Evolutionary conservation across 2,113 vertebrate genomes (phyloP).

Genomic region (Aplodontia rufa): DNA sequence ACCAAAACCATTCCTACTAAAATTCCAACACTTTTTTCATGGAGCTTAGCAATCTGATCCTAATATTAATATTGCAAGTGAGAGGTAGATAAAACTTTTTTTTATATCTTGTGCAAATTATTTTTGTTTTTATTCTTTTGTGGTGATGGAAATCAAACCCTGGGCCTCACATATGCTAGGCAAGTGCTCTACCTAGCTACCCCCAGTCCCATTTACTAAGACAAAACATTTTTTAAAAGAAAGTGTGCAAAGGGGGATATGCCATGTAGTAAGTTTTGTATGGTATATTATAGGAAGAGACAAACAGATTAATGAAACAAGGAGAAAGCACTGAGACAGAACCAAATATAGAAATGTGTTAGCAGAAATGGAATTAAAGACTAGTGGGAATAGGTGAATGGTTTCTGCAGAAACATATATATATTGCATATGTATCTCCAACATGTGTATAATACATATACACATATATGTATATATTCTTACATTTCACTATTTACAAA

Average conservation of each 20-base stretch:
- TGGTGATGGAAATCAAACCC: no score
- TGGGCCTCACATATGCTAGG: no score
- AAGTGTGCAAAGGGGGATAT: not conserved
- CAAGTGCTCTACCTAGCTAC: no score
- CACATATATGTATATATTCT: not conserved
- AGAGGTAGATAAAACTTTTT: not conserved
- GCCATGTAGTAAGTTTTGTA: not conserved
- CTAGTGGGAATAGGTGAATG: not conserved
- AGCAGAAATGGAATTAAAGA: not conserved
- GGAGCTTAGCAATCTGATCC: not conserved
- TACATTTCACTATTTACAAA: not conserved
- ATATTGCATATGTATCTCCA: not conserved
- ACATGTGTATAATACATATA: not conserved
- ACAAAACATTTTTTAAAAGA: no score
- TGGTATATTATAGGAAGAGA: not conserved
- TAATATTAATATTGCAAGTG: not conserved
- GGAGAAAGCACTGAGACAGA: not conserved
- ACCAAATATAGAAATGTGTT: not conserved
- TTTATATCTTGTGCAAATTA: no score
- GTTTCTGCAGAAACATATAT: not conserved
- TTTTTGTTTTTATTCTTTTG: no score
- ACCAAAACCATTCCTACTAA: not conserved
- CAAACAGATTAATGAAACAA: not conserved
- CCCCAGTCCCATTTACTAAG: no score
- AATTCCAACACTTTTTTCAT: not conserved